Conservation (phyloP, 2,888 invertebrate genomes). For the Nipponacmea schrenckii region DNA sequence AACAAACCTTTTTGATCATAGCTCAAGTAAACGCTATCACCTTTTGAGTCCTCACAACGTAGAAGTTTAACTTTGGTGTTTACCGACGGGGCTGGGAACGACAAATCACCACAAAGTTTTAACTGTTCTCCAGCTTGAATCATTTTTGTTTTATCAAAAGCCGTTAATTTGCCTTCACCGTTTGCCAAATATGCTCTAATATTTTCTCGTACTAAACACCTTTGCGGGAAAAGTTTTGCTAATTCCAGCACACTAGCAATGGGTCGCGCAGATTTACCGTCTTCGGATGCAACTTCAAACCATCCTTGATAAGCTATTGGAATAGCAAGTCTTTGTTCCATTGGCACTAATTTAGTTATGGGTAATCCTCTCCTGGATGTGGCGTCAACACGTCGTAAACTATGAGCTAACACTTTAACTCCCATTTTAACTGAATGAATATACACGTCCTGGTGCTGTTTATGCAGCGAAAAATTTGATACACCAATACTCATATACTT, state of each 20-base stretch:
- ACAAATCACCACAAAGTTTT: conserved; percentile 57
- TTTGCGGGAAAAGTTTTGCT: conserved; percentile 70
- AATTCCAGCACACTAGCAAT: conserved; percentile 89
- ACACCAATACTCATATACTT: conserved; percentile 92
- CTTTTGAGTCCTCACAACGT: conserved; percentile 86
- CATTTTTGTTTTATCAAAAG: conserved; percentile 50
- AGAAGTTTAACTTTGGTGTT: conserved; percentile 72
- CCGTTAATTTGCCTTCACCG: conserved; percentile 53
- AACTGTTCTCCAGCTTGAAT: conserved; percentile 62
- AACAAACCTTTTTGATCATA: conserved; percentile 91
- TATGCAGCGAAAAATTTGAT: conserved; percentile 75
- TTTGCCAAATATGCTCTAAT: conserved; percentile 57
- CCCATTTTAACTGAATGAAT: conserved; percentile 81
- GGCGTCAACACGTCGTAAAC: conserved; percentile 40
- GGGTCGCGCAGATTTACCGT: conserved; percentile 89
- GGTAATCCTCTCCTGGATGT: conserved; percentile 34
- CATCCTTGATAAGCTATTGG: conserved; percentile 91
- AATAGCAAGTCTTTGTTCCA: conserved; percentile 79
- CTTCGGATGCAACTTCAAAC: conserved; percentile 93
- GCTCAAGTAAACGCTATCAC: conserved; percentile 83
- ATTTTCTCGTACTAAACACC: conserved; percentile 78
- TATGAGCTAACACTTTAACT: conserved; percentile 74
- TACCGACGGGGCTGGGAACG: conserved; percentile 38
- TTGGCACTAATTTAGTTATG: conserved; percentile 37
- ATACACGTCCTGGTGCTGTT: conserved; percentile 82